phyloP scores from a whole-genome alignment of 2,888 invertebrate genomes.

The Enchytraeus crypticus region DNA sequence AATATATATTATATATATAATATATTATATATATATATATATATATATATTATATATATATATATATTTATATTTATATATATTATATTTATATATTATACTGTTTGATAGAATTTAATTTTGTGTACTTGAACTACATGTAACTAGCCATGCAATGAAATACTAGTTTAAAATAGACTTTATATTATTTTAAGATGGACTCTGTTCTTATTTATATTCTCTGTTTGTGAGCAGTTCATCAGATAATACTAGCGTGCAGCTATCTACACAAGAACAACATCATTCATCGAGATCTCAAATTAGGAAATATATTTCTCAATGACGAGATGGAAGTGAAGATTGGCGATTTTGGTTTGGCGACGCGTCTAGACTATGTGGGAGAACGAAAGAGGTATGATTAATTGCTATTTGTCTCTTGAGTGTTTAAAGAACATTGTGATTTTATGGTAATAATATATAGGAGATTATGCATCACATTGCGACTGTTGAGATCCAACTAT shows the following conservation, averaged over 20 bases:
- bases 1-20: too few relatives aligned
- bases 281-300: conserved; percentile 93
- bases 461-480: too few relatives aligned
- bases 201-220: conserved; percentile 97
- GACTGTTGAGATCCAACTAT: too few relatives aligned
- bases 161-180: neutral
- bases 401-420: too few relatives aligned
- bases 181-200: conserved; percentile 7
- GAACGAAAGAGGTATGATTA: conserved; percentile 58
- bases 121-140: too few relatives aligned
- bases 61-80: too few relatives aligned
- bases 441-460: too few relatives aligned
- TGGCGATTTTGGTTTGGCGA: conserved; percentile 96
- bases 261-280: conserved; percentile 85
- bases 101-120: too few relatives aligned
- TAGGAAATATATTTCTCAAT: conserved; percentile 93
- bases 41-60: too few relatives aligned
- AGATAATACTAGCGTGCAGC: conserved; percentile 65
- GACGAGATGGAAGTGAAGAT: conserved; percentile 63
- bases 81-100: too few relatives aligned
- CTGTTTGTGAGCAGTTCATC: conserved; percentile 59
- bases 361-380: conserved; percentile 81
- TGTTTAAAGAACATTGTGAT: too few relatives aligned
- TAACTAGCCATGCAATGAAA: neutral
- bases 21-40: too few relatives aligned